A percentile compares a stretch with the other conserved stretches of the same genome.
Conservation (phyloP, 2,888 invertebrate genomes). For the Subacronicta megacephala region DNA sequence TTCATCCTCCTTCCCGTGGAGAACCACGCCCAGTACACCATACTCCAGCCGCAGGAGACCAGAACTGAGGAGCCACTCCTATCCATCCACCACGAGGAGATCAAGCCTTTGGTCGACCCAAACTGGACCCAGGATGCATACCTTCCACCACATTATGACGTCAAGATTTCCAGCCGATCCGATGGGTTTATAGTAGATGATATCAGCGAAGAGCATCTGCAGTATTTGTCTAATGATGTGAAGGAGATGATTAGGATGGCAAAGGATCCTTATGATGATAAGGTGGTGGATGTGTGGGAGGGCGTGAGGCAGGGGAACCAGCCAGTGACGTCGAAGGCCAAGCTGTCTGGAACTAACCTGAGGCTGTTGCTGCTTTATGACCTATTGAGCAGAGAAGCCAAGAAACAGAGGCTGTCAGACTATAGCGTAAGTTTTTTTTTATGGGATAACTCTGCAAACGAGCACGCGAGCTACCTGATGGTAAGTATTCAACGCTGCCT, state of each 20-base stretch:
- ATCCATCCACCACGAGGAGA: constrained; percentile 73
- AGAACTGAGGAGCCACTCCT: constrained; percentile 75
- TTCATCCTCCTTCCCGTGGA: constrained; percentile 80
- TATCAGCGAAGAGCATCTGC: constrained; percentile 78
- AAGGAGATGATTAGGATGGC: constrained; percentile 83
- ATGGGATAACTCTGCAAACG: too few species aligned
- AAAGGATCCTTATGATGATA: constrained; percentile 74
- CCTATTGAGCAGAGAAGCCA: constrained; percentile 91
- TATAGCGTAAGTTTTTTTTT: constrained; percentile 90
- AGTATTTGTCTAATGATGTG: constrained; percentile 81
- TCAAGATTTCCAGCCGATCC: constrained; percentile 73
- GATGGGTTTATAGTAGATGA: constrained; percentile 74
- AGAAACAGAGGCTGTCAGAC: constrained; percentile 90
- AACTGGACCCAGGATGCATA: constrained; percentile 69
- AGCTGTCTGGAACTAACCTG: constrained; percentile 90
- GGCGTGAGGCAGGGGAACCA: constrained; percentile 71
- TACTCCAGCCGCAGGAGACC: constrained; percentile 74
- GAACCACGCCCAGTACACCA: constrained; percentile 76
- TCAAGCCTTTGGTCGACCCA: constrained; percentile 80
- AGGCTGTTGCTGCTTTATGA: constrained; percentile 91
- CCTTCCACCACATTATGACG: constrained; percentile 75
- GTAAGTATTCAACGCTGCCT: too few species aligned
- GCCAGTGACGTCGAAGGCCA: constrained; percentile 82
- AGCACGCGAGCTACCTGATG: too few species aligned
- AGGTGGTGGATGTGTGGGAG: constrained; percentile 79